Percentiles rank a stretch among this genome's conserved stretches.
Conservation (phyloP, 2,113 vertebrate species). For the Buteo buteo region DNA sequence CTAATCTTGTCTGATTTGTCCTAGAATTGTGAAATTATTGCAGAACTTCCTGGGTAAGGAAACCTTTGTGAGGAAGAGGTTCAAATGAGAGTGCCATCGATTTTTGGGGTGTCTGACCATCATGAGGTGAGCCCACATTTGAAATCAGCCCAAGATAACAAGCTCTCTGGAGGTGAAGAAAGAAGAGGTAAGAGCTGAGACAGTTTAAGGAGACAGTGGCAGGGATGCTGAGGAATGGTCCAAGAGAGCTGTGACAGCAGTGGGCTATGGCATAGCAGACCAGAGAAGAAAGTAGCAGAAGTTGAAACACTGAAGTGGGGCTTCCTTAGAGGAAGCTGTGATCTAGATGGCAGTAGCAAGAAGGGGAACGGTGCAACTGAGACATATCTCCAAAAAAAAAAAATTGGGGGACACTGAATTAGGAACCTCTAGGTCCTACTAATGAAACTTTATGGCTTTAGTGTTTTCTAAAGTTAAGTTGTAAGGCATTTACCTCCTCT, state of each 20-base stretch:
- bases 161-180: background rate
- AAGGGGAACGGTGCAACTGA: background rate
- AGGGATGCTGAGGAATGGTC: background rate
- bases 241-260: background rate
- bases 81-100: background rate
- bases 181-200: background rate
- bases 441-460: background rate
- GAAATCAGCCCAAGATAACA: background rate
- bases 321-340: background rate
- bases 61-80: background rate
- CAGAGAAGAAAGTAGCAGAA: background rate
- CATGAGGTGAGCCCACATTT: background rate
- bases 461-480: background rate
- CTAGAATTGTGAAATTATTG: background rate
- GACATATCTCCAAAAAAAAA: background rate
- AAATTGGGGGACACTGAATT: background rate
- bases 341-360: background rate
- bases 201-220: background rate
- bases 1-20: background rate
- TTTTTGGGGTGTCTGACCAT: background rate
- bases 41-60: background rate
- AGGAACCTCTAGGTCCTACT: background rate
- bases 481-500: background rate
- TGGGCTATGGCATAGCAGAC: rapidly evolving
- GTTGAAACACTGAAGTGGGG: background rate